Base-by-base conservation (phyloP, 2,888 invertebrate species). In the Antitype chi region DNA sequence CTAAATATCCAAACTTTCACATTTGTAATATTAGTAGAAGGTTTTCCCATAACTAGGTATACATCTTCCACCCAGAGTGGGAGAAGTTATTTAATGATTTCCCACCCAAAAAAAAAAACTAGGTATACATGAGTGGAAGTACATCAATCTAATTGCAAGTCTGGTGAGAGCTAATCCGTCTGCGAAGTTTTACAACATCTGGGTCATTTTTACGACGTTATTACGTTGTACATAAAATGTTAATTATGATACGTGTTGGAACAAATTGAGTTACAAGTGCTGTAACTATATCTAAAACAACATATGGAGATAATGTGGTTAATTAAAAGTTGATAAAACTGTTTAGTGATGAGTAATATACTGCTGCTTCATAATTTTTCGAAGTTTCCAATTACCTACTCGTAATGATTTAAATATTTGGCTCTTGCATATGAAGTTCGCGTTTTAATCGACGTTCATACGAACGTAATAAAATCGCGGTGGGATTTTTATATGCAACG, bases 161-260 rank as follows among this genome's bases (percentile, higher is more conserved):
- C 32, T 78, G 28, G 49, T 80, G 32, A 55, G 47, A 66, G 52
- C 43, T 73, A 62, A 73, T 82, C 63, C 25, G 64, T 64, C 80
- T 84, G 59, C 53, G 8, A 82, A 82, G 81, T 80, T 80, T 71
- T 28, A 69, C 63, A 25, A 67, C 84, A 80, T 71, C 25, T 74
- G 66, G 68, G n/a, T 60, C 47, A 84, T 74, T 74, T 81, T 84
- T 85, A 85, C 38, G 83, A 73, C 70, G 38, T 13, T 13, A 68
- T 23, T 28, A 53, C 25, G 32, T 38, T 62, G 76, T 76, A 80
- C 67, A 59, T 80, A 74, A 81, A 82, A 82, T n/a, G n/a, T 53
- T 63, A 59, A 63, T 68, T 49, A 53, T 28, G 43, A 43, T 47
- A 63, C 63, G 13, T 76, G 59, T 32, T 59, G 9, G 17, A 47